phyloP scores from a whole-genome alignment of 2,888 invertebrate species.

The Ochropleura plecta region DNA sequence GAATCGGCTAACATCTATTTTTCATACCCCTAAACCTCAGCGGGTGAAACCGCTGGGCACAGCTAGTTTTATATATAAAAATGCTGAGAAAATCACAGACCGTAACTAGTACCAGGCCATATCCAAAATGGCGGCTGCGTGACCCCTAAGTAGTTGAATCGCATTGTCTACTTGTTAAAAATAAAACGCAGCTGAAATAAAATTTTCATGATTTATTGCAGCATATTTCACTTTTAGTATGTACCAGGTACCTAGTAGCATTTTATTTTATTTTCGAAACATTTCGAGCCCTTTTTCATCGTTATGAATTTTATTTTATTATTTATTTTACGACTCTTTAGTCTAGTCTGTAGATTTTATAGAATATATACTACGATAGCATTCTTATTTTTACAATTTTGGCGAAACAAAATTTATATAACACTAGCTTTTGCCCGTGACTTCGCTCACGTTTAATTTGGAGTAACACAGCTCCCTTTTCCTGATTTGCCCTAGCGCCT shows the following conservation, averaged over 20 bases:
- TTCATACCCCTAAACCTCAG: too few relatives aligned
- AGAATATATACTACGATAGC: slow-evolving; percentile 9
- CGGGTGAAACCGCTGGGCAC: too few relatives aligned
- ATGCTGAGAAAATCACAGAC: not conserved
- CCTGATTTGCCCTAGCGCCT: too few relatives aligned
- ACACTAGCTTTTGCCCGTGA: too few relatives aligned
- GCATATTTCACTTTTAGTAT: slow-evolving; percentile 55
- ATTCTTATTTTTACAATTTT: not conserved
- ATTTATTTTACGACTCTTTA: slow-evolving; percentile 11
- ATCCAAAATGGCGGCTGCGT: slow-evolving; percentile 25
- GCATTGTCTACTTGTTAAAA: slow-evolving; percentile 28
- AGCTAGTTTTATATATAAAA: too few relatives aligned
- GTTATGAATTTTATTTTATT: slow-evolving; percentile 29
- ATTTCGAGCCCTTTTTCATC: slow-evolving; percentile 21
- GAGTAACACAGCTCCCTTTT: too few relatives aligned
- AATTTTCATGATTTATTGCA: slow-evolving; percentile 38
- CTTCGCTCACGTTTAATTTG: too few relatives aligned
- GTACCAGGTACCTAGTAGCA: slow-evolving; percentile 23
- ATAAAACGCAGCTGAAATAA: slow-evolving; percentile 42
- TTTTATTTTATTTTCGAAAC: slow-evolving; percentile 42
- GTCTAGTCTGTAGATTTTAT: slow-evolving; percentile 28
- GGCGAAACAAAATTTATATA: not conserved
- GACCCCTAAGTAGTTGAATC: slow-evolving; percentile 19
- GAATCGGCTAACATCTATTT: too few relatives aligned
- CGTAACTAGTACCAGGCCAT: not conserved